phyloP scores from a whole-genome alignment of 23 tunicate genomes.

The Diplosoma virens region DNA sequence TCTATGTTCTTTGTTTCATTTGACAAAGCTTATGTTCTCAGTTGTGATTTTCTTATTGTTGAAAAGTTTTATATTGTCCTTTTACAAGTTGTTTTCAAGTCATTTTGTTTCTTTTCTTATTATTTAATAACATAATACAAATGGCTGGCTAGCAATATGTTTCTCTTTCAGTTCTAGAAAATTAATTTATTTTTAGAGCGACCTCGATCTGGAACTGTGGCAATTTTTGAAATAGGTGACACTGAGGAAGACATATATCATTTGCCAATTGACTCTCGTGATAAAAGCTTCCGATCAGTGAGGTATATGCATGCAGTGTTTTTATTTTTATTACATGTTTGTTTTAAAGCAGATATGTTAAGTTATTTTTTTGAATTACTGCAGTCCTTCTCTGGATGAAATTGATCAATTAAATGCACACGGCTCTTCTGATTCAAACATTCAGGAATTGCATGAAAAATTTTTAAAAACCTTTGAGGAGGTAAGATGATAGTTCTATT shows the following conservation, averaged over 20 bases:
- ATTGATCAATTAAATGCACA: slow-evolving; percentile 61
- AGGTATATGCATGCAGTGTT: slow-evolving; percentile 3
- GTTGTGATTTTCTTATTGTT: too few relatives aligned
- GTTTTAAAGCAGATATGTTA: too few relatives aligned
- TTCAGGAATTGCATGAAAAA: slow-evolving; percentile 47
- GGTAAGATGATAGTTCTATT: too few relatives aligned
- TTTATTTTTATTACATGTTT: background rate
- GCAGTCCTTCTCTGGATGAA: slow-evolving; percentile 40
- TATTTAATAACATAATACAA: too few relatives aligned
- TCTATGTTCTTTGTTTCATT: too few relatives aligned
- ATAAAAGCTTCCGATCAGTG: slow-evolving; percentile 33
- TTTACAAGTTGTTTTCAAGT: too few relatives aligned
- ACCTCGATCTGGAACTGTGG: slow-evolving; percentile 38
- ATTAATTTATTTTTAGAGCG: slow-evolving; percentile 29
- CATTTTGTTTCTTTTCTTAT: too few relatives aligned
- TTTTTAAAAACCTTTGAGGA: slow-evolving; percentile 45
- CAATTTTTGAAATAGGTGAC: slow-evolving; percentile 48
- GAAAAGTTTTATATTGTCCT: too few relatives aligned
- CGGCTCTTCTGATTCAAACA: slow-evolving; percentile 36
- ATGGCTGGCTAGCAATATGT: too few relatives aligned
- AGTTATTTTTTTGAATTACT: too few relatives aligned
- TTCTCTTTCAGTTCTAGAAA: too few relatives aligned
- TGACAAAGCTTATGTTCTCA: too few relatives aligned
- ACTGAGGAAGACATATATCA: slow-evolving; percentile 34
- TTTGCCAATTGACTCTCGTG: slow-evolving; percentile 38